Base-by-base conservation (phyloP, 2,797 vertebrate species). In the Cyclura pinguis region DNA sequence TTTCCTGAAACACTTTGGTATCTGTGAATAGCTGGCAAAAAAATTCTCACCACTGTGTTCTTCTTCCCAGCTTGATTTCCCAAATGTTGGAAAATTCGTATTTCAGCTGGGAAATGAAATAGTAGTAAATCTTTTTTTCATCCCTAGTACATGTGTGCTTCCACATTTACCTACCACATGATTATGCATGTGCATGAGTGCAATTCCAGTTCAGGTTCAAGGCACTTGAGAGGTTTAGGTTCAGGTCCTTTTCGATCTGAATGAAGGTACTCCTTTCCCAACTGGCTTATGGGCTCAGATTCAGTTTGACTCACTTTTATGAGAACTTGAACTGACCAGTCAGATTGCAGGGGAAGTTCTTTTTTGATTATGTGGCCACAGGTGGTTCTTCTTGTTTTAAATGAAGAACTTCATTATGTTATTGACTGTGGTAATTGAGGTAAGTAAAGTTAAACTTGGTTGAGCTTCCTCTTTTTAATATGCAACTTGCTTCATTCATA, bases 291-390 rank as follows among this genome's bases (percentile, higher is more conserved):
- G 6, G 55, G 12, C 18, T 76, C 10, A 38, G 69, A 12, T 74
- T 76, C 29, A 74, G 69, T 47, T 83, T 27, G n/a, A 38, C 27
- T 32, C 67, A 6, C 72, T 32, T 67, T n/a, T 9, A 10, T 20
- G 2, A 2, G 4, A 93, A 22, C 7, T 24, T 38, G 35, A 2
- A 1, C 32, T 42, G 9, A 42, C 3, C 59, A 38, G 2, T 81
- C 85, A 82, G 2, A 88, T 1, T 42, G 47, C 57, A 47, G 97
- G 97, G 96, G 90, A 94, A 95, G 57, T 97, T 95, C 94, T 88
- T 50, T 67, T 69, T 90, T 14, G 83, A 0, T 73, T 92, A 92
- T 94, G 91, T 93, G 59, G 87, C 76, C 38, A 78, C 84, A 83
- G 3, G 85, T 35, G 86, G 94, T 92, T 93, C 89, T 0, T 4